These are phyloP conservation scores for Riparia riparia DNA, from an alignment of 2,113 vertebrate genomes.

Conservation along the genomic window DNA sequence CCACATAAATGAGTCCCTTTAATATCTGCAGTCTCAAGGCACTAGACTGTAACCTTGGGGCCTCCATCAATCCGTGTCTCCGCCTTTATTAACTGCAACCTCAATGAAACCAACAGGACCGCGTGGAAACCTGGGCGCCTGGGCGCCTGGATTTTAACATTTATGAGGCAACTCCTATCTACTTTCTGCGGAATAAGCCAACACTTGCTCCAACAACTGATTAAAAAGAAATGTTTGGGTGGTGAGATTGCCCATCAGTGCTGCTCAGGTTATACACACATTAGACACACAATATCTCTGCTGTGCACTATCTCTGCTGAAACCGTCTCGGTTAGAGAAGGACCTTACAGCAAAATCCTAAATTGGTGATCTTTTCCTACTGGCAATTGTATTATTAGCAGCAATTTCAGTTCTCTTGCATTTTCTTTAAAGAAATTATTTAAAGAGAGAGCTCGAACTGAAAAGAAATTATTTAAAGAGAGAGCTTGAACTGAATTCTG, in stretches of 20 bases:
- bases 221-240: background rate
- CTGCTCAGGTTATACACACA: background rate
- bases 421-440: background rate
- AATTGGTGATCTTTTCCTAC: background rate
- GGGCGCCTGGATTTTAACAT: background rate
- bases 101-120: background rate
- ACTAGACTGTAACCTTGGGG: background rate
- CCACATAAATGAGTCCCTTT: background rate
- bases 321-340: background rate
- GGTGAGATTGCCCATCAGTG: background rate
- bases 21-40: background rate
- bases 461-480: background rate
- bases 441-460: background rate
- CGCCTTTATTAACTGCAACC: background rate
- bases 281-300: background rate
- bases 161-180: fast-evolving
- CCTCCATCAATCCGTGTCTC: conserved; percentile 8
- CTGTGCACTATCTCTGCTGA: background rate
- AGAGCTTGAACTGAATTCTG: background rate
- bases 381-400: background rate
- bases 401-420: background rate
- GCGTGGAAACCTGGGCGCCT: background rate
- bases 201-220: background rate
- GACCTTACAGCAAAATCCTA: background rate
- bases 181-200: background rate